Evolutionary conservation across 1,140 invertebrate genomes (phyloP).

Genomic region (Drosophila pseudoobscura): DNA sequence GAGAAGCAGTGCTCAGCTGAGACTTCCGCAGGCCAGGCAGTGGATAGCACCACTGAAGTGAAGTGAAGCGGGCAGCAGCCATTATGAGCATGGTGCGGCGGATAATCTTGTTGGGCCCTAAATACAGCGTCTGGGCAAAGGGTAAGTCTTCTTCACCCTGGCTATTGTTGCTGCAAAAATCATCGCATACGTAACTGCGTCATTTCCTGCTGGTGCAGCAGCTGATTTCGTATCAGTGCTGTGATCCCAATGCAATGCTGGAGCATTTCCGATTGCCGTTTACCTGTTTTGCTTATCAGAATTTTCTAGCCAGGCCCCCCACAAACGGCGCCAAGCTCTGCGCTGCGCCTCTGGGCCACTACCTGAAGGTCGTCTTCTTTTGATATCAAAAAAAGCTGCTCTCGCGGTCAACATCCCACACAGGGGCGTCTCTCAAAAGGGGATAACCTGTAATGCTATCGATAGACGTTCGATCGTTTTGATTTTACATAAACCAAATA

Average conservation of each 20-base stretch:
- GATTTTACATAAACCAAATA: conserved; percentile 9
- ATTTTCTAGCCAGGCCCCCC: conserved; percentile 17
- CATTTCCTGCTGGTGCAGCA: conserved; percentile 50
- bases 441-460: background rate
- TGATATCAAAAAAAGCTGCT: conserved; percentile 50
- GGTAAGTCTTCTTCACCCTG: conserved; percentile 49
- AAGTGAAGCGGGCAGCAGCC: conserved; percentile 36
- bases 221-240: conserved; percentile 26
- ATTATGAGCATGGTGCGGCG: conserved; percentile 80
- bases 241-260: conserved; percentile 16
- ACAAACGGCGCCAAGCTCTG: background rate
- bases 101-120: conserved; percentile 74
- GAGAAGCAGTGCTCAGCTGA: conserved; percentile 9
- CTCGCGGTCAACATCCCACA: conserved; percentile 40
- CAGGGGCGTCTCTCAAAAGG: conserved; percentile 25
- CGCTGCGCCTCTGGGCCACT: conserved; percentile 6
- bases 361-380: conserved; percentile 61
- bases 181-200: conserved; percentile 76
- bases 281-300: conserved; percentile 51
- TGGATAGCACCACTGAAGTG: background rate
- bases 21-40: too few relatives aligned
- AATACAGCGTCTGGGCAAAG: conserved; percentile 73
- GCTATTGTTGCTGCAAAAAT: conserved; percentile 58
- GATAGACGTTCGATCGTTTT: background rate
- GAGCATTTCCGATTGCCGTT: conserved; percentile 13